These are phyloP conservation scores for Rutpela maculata DNA, from an alignment of 2,888 invertebrate genomes.

Conservation along the genomic window DNA sequence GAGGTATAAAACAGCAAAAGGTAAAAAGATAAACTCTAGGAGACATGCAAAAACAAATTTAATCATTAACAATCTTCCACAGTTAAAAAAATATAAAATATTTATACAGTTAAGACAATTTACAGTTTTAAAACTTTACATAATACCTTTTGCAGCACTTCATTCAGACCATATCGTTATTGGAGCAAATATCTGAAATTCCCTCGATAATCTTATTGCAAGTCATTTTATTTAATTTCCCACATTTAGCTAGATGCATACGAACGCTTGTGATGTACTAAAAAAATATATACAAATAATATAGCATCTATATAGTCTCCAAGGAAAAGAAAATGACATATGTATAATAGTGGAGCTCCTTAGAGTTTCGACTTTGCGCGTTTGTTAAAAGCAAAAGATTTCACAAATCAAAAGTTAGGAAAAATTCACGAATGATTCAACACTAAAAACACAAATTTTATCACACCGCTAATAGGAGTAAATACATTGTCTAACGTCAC, in stretches of 20 bases:
- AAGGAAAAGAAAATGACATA: too few species aligned
- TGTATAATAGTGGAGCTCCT: too few species aligned
- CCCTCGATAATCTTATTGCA: constrained; percentile 68
- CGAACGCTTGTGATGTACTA: constrained; percentile 77
- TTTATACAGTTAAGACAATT: background rate
- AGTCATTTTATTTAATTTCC: constrained; percentile 66
- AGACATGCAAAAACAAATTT: background rate
- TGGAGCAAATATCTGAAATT: constrained; percentile 51
- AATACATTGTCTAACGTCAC: too few species aligned
- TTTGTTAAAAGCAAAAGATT: too few species aligned
- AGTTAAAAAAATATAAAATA: background rate
- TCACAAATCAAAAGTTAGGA: too few species aligned
- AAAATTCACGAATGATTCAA: too few species aligned
- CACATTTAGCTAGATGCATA: constrained; percentile 75
- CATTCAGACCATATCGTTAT: constrained; percentile 7
- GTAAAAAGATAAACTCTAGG: background rate
- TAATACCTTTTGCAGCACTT: background rate
- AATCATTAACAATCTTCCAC: background rate
- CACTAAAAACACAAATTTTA: too few species aligned
- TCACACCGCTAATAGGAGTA: too few species aligned
- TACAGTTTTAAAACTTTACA: background rate
- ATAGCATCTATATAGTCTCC: too few species aligned
- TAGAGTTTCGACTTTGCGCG: too few species aligned
- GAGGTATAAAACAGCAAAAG: background rate
- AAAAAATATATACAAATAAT: constrained; percentile 52